Evolutionary conservation across 2,797 vertebrate genomes (phyloP).

Genomic region (Betta splendens): DNA sequence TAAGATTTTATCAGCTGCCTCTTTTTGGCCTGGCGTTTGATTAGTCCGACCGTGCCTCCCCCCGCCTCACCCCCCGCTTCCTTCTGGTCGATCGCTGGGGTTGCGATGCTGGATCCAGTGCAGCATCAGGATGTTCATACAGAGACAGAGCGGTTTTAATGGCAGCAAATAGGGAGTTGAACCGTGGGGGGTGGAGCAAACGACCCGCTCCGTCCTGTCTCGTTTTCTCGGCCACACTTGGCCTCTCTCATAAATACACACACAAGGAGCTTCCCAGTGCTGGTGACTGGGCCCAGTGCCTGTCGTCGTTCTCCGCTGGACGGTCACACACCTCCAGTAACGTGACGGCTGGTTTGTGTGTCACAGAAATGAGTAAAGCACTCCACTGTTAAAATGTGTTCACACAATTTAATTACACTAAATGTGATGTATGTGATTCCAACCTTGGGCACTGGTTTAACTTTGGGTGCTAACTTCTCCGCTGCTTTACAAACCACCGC

Average conservation of each 20-base stretch:
- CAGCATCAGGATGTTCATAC: constrained; percentile 62
- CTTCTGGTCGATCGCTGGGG: constrained; percentile 26
- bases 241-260: constrained; percentile 66
- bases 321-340: constrained; percentile 39
- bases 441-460: background rate
- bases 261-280: constrained; percentile 39
- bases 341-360: constrained; percentile 28
- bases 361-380: background rate
- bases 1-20: constrained; percentile 31
- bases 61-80: constrained; percentile 6
- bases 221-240: constrained; percentile 61
- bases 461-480: constrained; percentile 22
- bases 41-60: constrained; percentile 42
- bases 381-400: background rate
- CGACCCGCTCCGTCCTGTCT: constrained; percentile 66
- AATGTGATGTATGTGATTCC: no score
- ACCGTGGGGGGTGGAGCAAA: constrained; percentile 62
- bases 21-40: constrained; percentile 38
- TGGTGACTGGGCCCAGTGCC: constrained; percentile 22
- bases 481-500: constrained; percentile 16
- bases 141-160: constrained; percentile 65
- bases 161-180: constrained; percentile 62
- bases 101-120: constrained; percentile 52
- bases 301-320: constrained; percentile 39
- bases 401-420: no score